Evolutionary conservation across 2,113 vertebrate genomes (phyloP).

Genomic region (Piaya cayana): DNA sequence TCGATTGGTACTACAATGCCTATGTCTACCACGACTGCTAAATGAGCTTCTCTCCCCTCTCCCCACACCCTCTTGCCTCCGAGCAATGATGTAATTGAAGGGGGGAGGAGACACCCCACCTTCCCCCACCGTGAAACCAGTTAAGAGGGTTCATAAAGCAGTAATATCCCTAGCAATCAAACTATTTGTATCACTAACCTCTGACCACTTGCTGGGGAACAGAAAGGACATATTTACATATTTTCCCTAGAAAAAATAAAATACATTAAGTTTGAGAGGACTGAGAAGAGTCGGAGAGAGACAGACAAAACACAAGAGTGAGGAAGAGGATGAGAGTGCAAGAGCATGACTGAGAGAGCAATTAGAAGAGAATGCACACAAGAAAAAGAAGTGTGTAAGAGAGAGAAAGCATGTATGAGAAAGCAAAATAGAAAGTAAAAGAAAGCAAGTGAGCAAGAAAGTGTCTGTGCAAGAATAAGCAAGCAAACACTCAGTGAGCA

Average conservation of each 20-base stretch:
- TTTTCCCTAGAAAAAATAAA: background rate
- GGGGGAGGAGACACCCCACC: no score
- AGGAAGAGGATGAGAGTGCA: background rate
- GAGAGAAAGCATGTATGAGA: rapidly evolving
- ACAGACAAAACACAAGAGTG: rapidly evolving
- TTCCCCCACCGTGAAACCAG: conserved; percentile 14
- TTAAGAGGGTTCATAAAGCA: conserved; percentile 37
- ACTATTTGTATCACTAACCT: background rate
- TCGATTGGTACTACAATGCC: conserved; percentile 55
- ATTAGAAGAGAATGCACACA: rapidly evolving
- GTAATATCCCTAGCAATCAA: background rate
- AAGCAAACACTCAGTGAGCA: background rate
- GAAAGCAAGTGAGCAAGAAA: background rate
- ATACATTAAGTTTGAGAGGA: background rate
- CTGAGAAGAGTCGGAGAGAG: background rate
- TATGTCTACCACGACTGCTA: conserved; percentile 41
- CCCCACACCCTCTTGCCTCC: background rate
- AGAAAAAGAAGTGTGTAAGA: background rate
- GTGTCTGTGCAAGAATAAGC: background rate
- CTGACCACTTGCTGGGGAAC: background rate
- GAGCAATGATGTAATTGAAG: conserved; percentile 34
- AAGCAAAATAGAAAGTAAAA: background rate
- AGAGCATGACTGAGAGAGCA: background rate
- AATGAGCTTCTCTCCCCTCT: conserved; percentile 58
- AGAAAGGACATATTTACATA: background rate